Conservation (phyloP, 2,113 vertebrate genomes). For the Pelecanoides urinatrix region DNA sequence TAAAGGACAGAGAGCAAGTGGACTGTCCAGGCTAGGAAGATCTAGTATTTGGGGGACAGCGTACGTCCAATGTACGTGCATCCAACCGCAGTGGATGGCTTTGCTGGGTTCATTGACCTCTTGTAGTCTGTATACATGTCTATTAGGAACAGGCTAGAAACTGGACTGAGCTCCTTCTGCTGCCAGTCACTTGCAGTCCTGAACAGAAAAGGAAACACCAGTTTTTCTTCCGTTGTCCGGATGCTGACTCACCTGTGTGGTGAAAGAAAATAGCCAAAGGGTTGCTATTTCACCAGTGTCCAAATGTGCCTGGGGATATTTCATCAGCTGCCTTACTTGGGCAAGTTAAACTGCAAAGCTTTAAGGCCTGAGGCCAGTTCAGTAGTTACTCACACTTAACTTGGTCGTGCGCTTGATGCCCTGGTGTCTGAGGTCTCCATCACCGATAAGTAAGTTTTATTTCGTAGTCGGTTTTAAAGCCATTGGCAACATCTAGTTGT, state of each 20-base stretch:
- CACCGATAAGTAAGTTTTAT: background rate
- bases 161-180: background rate
- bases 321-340: background rate
- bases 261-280: constrained; percentile 23
- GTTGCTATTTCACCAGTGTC: background rate
- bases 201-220: constrained; percentile 48
- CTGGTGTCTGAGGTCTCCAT: background rate
- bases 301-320: background rate
- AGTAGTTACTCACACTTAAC: background rate
- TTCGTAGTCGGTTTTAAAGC: background rate
- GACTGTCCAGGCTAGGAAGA: background rate
- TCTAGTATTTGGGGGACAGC: background rate
- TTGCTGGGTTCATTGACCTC: constrained; percentile 1
- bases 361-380: background rate
- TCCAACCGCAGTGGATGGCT: background rate
- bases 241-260: constrained; percentile 63
- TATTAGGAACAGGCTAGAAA: background rate
- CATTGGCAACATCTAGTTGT: background rate
- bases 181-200: background rate
- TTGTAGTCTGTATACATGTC: background rate
- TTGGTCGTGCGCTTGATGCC: fast-evolving
- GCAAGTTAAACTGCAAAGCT: background rate
- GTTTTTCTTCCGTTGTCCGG: background rate
- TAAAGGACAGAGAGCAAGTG: background rate
- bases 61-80: background rate